Conservation (phyloP, 2,113 vertebrate species). For the Myotis lucifugus region DNA sequence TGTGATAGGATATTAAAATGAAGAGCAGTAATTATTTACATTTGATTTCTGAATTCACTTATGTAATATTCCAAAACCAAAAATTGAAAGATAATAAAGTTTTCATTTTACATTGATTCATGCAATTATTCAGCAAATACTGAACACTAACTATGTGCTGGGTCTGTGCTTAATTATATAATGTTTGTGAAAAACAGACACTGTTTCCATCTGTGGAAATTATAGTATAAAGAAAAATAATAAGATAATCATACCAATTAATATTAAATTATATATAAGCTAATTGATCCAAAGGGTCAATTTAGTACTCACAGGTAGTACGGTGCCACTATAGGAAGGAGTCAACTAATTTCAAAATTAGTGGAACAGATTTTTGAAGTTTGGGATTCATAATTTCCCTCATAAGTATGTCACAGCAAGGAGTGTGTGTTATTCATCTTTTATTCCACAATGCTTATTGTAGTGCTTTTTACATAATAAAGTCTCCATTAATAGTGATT, state of each 20-base stretch:
- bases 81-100: neutral
- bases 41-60: slow-evolving; percentile 14
- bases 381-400: neutral
- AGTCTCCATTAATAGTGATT: neutral
- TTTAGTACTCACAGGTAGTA: neutral
- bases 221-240: neutral
- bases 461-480: neutral
- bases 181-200: neutral
- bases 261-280: neutral
- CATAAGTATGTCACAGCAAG: neutral
- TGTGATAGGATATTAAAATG: neutral
- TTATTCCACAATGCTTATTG: neutral
- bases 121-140: neutral
- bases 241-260: neutral
- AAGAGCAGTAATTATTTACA: neutral
- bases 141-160: neutral
- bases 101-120: neutral
- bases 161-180: neutral
- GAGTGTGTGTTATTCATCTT: neutral
- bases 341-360: slow-evolving; percentile 4
- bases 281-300: neutral
- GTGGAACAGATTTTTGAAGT: neutral
- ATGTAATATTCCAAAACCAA: neutral
- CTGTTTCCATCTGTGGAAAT: neutral
- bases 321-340: neutral